Percentiles rank a stretch among this genome's conserved stretches.
phyloP scores from a whole-genome alignment of 2,113 vertebrate genomes.

The Sminthopsis crassicaudata region DNA sequence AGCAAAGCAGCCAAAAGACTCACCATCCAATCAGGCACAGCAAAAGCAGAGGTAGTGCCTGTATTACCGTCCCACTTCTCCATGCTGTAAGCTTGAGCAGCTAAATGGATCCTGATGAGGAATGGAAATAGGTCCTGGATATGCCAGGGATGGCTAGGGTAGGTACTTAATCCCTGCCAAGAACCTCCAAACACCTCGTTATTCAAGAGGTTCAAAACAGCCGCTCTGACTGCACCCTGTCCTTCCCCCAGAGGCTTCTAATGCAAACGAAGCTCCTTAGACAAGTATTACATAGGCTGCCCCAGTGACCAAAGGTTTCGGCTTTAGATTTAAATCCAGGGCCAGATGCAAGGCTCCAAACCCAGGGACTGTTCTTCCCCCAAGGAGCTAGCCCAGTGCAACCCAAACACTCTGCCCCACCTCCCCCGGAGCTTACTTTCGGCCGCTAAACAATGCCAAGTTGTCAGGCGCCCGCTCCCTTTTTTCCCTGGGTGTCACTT shows the following conservation, averaged over 20 bases:
- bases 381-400: neutral
- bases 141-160: neutral
- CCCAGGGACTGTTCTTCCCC: neutral
- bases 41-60: slow-evolving; percentile 80
- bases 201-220: slow-evolving; percentile 12
- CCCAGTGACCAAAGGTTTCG: slow-evolving; percentile 29
- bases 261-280: neutral
- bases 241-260: slow-evolving; percentile 25
- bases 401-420: neutral
- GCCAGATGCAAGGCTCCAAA: neutral
- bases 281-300: neutral
- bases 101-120: slow-evolving; percentile 49
- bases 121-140: slow-evolving; percentile 52
- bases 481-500: neutral
- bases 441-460: neutral
- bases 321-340: slow-evolving; percentile 17
- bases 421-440: neutral
- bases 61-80: slow-evolving; percentile 79
- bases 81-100: slow-evolving; percentile 28
- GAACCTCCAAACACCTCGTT: slow-evolving; percentile 16
- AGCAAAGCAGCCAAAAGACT: slow-evolving; percentile 72
- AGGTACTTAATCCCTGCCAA: neutral
- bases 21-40: slow-evolving; percentile 86
- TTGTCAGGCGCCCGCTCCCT: neutral
- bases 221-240: neutral